phyloP scores from a whole-genome alignment of 2,113 vertebrate genomes.

The Poecile atricapillus region DNA sequence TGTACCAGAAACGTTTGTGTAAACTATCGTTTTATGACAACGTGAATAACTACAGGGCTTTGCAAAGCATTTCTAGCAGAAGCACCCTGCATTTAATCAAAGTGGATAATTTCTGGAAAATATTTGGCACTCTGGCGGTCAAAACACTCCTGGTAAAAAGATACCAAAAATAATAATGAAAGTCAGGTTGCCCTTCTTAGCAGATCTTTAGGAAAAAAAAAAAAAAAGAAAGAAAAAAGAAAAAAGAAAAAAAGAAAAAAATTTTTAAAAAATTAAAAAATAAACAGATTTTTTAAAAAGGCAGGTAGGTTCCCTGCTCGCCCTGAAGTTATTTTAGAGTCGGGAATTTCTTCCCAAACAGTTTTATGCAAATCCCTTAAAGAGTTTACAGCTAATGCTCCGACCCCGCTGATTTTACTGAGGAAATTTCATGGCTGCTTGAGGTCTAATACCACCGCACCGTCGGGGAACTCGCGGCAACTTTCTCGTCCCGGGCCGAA shows the following conservation, averaged over 20 bases:
- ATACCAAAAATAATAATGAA: neutral
- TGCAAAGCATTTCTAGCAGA: neutral
- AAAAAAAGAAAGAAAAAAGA: fast-evolving
- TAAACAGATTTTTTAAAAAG: fast-evolving
- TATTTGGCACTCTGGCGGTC: fast-evolving
- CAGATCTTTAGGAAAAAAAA: neutral
- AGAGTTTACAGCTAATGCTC: constrained; percentile 10
- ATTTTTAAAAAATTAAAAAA: too few species aligned
- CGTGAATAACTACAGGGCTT: neutral
- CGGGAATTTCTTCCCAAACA: neutral
- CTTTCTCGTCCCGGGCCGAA: neutral
- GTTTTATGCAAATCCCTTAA: constrained; percentile 24
- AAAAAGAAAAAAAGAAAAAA: fast-evolving
- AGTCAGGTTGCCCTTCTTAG: neutral
- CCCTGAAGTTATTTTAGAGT: neutral
- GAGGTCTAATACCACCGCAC: neutral
- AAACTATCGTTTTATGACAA: neutral
- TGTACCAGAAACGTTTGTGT: neutral
- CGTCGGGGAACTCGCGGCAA: neutral
- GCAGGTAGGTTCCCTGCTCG: neutral
- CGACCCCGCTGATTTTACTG: neutral
- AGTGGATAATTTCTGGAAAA: neutral
- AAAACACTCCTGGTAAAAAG: neutral
- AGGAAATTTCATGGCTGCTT: constrained; percentile 2
- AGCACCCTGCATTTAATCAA: neutral